Evolutionary conservation across 2,113 vertebrate species (phyloP), one percentile per base, ranked within the genome.

Genomic region (Carettochelys insculpta): DNA sequence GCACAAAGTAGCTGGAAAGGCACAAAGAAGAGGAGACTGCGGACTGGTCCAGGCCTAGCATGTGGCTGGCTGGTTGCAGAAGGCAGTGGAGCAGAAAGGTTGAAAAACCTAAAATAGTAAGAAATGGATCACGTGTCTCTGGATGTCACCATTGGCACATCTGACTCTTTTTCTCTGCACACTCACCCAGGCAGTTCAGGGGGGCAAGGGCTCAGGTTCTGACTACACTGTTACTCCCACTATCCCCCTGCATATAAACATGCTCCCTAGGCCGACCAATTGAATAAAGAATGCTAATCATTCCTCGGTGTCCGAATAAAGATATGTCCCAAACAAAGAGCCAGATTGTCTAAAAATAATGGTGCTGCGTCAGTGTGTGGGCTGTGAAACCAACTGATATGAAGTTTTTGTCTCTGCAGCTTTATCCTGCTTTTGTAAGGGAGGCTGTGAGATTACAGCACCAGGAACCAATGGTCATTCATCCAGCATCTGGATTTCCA

Each of bases 341-440:
- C 27, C 5, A 0, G 1, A 1, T 4, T 81, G 29, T 50, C 86
- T 82, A 88, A 80, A 92, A 95, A 76, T 45, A 84, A 27, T 31
- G 6, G 56, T 0, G 0, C 24, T 54, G 38, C 38, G 48, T 75
- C 77, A 71, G 43, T 0, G 1, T 0, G 0, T 1, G 14, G 13
- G 29, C 80, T 68, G 79, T 7, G 61, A 87, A 53, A 24, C 0
- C 75, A 86, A 65, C 83, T 0, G 17, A 81, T 2, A 1, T 17
- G 75, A 50, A 58, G 43, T 76, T 54, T 17, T 38, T 0, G 0
- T 8, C 86, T 88, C 6, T 0, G 22, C 80, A 90, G 31, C 31
- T 56, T 80, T 80, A 54, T 86, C 43, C 38, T 27, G 16, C 20
- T 41, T 22, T 54, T 38, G 11, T 73, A 29, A 31, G 71, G 61